Evolutionary conservation across 2,888 invertebrate species (phyloP).

Genomic region (Celastrina argiolus): DNA sequence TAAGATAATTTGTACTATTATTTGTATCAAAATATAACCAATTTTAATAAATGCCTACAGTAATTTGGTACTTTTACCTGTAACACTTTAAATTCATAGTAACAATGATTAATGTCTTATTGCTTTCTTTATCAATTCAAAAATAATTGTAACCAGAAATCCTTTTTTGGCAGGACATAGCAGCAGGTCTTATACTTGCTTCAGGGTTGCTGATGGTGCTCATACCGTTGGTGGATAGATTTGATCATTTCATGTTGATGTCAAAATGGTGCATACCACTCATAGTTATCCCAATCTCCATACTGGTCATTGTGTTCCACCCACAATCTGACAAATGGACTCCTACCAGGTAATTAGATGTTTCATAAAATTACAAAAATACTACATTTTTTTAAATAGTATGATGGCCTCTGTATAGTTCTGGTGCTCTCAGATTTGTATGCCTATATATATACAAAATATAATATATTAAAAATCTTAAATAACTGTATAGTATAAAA

Average conservation of each 20-base stretch:
- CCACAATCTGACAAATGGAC: conserved; percentile 93
- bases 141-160: background rate
- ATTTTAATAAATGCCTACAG: background rate
- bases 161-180: conserved; percentile 82
- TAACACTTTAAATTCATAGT: background rate
- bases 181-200: conserved; percentile 86
- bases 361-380: background rate
- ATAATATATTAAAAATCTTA: no score
- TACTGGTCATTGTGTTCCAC: conserved; percentile 85
- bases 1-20: conserved; percentile 55
- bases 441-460: no score
- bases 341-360: conserved; percentile 83
- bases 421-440: no score
- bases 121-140: background rate
- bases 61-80: no score
- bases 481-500: no score
- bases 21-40: background rate
- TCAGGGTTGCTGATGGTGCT: conserved; percentile 82
- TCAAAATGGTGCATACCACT: conserved; percentile 79
- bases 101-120: background rate
- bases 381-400: no score
- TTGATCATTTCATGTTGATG: conserved; percentile 85
- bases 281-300: conserved; percentile 79
- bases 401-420: no score
- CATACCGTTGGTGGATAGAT: conserved; percentile 84